Evolutionary conservation across 2,113 vertebrate species (phyloP), one percentile per base, ranked within the genome.

Genomic region (Atractosteus spatula): DNA sequence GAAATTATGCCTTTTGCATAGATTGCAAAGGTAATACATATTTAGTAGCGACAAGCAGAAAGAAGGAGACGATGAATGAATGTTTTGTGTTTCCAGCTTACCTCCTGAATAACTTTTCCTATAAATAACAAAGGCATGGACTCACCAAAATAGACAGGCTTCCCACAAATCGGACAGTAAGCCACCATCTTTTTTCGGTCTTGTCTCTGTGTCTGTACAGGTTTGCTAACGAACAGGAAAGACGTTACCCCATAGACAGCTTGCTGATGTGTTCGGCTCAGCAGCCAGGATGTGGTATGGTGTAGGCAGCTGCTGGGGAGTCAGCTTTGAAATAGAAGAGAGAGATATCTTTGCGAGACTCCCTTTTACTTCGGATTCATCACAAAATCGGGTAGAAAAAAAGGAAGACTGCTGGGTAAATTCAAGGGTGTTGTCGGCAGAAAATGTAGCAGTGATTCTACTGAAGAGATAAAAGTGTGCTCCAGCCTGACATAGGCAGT

Each of bases 111-210:
- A 29, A 29, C 29, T 29, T 2, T 29, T 29, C 29, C 29, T 12
- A 65, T 16, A 8, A 55, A 54, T 63, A 8, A 29, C 29, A 59
- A 73, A n/a, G 42, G 14, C 12, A 12, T 4, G 61, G 67, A 91
- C 92, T 91, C 79, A 93, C 91, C 93, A 81, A 94, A 93, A 86
- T 92, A 93, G 87, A 94, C 90, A 8, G 91, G 92, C 77, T 92
- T 92, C 76, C 88, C 89, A 77, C 91, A 92, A 74, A 92, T 88
- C 66, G 91, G 92, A 83, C 92, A 93, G 83, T 91, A 94, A 74
- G 87, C 86, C 80, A 94, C 90, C 90, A 93, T 92, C 77, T 81
- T 87, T 69, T 16, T 16, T 69, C 63, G 56, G 8, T 62, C 11
- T 13, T 41, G 42, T 67, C 10, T 7, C 29, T 13, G 47, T 63